A percentile compares a stretch with the other conserved stretches of the same genome.
These are phyloP conservation scores for Trachelus iudaicus DNA, from an alignment of 2,888 invertebrate genomes.

Conservation along the genomic window DNA sequence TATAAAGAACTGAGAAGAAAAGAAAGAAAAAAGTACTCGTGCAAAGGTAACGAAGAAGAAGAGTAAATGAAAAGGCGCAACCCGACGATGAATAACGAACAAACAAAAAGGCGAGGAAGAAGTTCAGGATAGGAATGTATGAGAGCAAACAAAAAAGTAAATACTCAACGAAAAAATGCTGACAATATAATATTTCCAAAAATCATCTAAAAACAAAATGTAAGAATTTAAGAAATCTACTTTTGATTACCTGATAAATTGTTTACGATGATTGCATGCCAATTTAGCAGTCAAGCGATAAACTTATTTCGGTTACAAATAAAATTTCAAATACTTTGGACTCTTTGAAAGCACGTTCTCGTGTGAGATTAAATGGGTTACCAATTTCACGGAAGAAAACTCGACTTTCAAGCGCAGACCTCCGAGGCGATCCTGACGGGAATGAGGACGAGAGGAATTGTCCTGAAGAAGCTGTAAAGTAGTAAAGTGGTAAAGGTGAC, in stretches of 20 bases:
- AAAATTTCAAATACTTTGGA: not conserved
- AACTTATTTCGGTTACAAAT: not conserved
- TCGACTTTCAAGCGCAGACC: not conserved
- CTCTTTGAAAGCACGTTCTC: not conserved
- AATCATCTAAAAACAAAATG: not conserved
- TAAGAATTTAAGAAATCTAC: not conserved
- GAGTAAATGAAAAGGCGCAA: too few relatives aligned
- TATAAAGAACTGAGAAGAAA: not conserved
- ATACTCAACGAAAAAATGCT: not conserved
- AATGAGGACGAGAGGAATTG: not conserved
- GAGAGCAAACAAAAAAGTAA: not conserved
- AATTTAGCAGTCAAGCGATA: not conserved
- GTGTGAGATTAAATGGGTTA: not conserved
- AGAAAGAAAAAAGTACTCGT: not conserved
- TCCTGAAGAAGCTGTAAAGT: conserved; percentile 6
- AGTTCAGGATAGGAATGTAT: not conserved
- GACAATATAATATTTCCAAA: not conserved
- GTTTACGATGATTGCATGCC: not conserved
- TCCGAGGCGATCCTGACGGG: not conserved
- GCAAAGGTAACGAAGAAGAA: not conserved
- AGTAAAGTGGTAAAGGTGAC: conserved; percentile 8
- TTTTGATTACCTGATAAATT: not conserved
- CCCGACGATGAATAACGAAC: not conserved
- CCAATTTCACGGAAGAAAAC: not conserved
- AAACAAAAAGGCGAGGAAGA: not conserved